These are phyloP conservation scores for Harpegnathos saltator DNA, from an alignment of 1,140 invertebrate species.

Conservation along the genomic window DNA sequence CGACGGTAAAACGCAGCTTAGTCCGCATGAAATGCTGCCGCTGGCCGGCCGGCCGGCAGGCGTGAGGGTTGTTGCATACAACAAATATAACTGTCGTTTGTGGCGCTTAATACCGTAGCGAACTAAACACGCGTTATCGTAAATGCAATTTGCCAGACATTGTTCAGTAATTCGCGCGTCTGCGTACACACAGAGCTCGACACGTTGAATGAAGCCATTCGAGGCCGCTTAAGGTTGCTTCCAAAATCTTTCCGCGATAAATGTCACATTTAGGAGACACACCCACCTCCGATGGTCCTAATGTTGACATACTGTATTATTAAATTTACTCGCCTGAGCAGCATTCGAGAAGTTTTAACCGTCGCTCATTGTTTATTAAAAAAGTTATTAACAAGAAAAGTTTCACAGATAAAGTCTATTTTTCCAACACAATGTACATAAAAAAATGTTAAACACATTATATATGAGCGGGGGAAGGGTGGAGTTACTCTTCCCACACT, in stretches of 20 bases:
- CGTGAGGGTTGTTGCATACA: slow-evolving; percentile 11
- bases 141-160: slow-evolving; percentile 39
- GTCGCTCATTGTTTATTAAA: too few species aligned
- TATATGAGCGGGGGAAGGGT: too few species aligned
- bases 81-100: slow-evolving; percentile 33
- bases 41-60: slow-evolving; percentile 3
- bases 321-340: too few species aligned
- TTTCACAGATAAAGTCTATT: too few species aligned
- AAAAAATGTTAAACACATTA: too few species aligned
- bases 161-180: slow-evolving; percentile 12
- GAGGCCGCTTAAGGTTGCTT: background rate
- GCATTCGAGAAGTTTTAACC: too few species aligned
- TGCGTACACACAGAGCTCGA: background rate
- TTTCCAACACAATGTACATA: too few species aligned
- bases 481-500: too few species aligned
- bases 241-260: background rate
- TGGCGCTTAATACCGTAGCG: slow-evolving; percentile 27
- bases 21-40: slow-evolving; percentile 49
- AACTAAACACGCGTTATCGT: slow-evolving; percentile 37
- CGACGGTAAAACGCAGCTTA: slow-evolving; percentile 56
- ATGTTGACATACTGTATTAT: too few species aligned
- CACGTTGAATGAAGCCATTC: background rate
- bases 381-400: too few species aligned
- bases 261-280: too few species aligned
- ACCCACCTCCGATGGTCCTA: too few species aligned